phyloP scores from a whole-genome alignment of 2,113 vertebrate species.

The Vulpes ferrilata region DNA sequence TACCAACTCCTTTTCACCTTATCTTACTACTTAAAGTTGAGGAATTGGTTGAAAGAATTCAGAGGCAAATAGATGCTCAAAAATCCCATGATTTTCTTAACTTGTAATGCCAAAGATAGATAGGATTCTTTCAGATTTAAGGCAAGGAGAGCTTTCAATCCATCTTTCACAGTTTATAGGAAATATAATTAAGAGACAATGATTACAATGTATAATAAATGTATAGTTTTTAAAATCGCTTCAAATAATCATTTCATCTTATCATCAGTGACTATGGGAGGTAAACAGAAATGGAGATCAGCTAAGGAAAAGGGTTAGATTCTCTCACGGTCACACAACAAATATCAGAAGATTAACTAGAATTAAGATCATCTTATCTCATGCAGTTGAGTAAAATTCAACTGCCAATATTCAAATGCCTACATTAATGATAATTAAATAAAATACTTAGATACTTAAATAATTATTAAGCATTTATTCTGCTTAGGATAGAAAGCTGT shows the following conservation, averaged over 20 bases:
- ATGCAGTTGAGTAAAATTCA: not conserved
- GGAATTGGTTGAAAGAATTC: not conserved
- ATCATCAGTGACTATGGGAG: not conserved
- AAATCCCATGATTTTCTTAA: not conserved
- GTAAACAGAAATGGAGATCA: not conserved
- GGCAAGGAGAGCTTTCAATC: not conserved
- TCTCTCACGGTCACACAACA: not conserved
- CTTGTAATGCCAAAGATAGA: not conserved
- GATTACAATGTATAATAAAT: not conserved
- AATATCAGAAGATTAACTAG: not conserved
- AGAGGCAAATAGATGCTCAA: not conserved
- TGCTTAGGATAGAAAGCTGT: not conserved
- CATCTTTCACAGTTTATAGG: not conserved
- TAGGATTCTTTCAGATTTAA: not conserved
- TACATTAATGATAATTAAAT: not conserved
- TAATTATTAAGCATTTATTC: not conserved
- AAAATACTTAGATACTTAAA: not conserved
- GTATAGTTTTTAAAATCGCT: not conserved
- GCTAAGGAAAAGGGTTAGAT: not conserved
- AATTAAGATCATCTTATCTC: constrained; percentile 33
- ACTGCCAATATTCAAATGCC: not conserved
- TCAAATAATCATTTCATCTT: not conserved
- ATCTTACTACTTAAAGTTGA: not conserved
- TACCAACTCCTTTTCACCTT: not conserved
- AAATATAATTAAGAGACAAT: constrained; percentile 1